Base-by-base conservation (phyloP, 2,797 vertebrate genomes). In the Sebastolobus altivelis region DNA sequence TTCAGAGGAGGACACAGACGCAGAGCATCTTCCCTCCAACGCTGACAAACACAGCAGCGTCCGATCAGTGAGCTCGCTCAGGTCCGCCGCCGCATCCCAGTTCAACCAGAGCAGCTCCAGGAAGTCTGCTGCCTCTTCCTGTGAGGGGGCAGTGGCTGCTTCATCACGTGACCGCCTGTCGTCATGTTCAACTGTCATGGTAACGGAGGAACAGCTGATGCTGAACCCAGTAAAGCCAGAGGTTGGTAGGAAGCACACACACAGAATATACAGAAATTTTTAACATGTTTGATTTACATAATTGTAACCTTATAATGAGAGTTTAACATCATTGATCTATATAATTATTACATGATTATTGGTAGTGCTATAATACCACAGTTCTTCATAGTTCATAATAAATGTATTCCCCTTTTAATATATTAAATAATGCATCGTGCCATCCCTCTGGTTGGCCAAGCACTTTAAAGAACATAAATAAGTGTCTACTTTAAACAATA, bases 191-290 rank as follows among this genome's bases (percentile, higher is more conserved):
- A 82, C 84, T 5, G 81, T 92, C 65, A 89, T 81, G 88, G 46
- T 89, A 31, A 65, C 54, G 0, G 89, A 93, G 38, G 87, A 92
- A 12, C 75, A 85, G 80, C 84, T 93, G 80, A 89, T 84, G 83
- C 73, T 92, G 63, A 88, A 91, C 65, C 85, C 82, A 8, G 65
- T 79, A 0, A 87, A 87, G 40, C 56, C 93, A 56, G 82, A 86
- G 92, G 88, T 91, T 40, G 40, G 87, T 69, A 22, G 49, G n/a
- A 59, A 16, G 1, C 3, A 31, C 31, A 5, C 22, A 35, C n/a
- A 38, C 4, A 65, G 9, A 35, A 38, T 27, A 43, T 3, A 33
- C 3, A 25, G 14, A 20, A 2, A 12, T 22, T 22, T 62, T 49
- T n/a, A 2, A 29, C 12, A 12, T 38, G 22, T 40, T 40, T 69